Evolutionary conservation across 2,888 invertebrate genomes (phyloP).

Genomic region (Meganola albula): DNA sequence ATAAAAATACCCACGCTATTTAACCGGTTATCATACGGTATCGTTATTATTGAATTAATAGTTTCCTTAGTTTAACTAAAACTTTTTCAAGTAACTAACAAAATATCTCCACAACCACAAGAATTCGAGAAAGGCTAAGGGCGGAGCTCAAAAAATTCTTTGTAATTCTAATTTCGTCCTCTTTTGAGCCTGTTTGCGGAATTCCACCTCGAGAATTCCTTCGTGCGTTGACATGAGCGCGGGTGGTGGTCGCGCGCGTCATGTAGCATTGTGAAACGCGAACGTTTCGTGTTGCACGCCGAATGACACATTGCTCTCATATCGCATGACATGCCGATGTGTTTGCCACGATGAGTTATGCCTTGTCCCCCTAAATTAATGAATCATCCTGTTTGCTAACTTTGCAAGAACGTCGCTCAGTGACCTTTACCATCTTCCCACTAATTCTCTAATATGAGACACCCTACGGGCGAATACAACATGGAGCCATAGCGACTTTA

Average conservation of each 20-base stretch:
- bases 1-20: conserved; percentile 4
- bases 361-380: conserved; percentile 52
- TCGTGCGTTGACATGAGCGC: conserved; percentile 28
- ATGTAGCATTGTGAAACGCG: conserved; percentile 26
- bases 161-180: conserved; percentile 35
- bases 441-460: conserved; percentile 50
- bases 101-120: no score
- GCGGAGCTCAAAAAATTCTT: conserved; percentile 24
- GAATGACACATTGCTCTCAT: conserved; percentile 41
- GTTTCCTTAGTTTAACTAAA: no score
- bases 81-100: no score
- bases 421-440: conserved; percentile 37
- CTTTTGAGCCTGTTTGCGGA: conserved; percentile 34
- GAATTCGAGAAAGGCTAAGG: conserved; percentile 17
- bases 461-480: conserved; percentile 44
- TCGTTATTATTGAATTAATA: conserved; percentile 1
- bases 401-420: conserved; percentile 43
- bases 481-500: conserved; percentile 44
- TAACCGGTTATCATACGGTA: background rate
- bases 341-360: conserved; percentile 57
- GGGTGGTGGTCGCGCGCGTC: conserved; percentile 28
- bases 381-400: conserved; percentile 62
- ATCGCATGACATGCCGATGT: conserved; percentile 28
- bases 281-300: conserved; percentile 30
- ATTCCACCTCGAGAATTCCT: conserved; percentile 27